phyloP scores from a whole-genome alignment of 2,797 vertebrate species.

The Epinephelus coioides region DNA sequence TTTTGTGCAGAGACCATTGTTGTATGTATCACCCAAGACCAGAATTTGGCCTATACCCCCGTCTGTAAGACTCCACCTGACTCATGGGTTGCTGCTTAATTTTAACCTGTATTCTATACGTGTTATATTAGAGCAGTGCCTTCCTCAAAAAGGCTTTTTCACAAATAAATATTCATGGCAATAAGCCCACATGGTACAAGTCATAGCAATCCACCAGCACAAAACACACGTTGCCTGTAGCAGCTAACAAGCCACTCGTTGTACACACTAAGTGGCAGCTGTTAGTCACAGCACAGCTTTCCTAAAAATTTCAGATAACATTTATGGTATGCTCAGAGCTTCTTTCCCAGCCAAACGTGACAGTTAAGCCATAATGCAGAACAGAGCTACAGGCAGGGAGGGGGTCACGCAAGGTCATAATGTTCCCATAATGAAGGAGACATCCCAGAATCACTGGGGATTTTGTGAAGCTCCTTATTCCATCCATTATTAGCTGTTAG shows the following conservation, averaged over 20 bases:
- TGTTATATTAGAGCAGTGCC: neutral
- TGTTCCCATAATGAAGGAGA: slow-evolving; percentile 41
- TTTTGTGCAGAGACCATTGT: neutral
- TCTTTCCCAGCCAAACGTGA: neutral
- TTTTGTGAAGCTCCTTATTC: slow-evolving; percentile 1
- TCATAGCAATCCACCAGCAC: neutral
- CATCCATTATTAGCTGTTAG: neutral
- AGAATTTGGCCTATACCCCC: neutral
- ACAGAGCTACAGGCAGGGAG: slow-evolving; percentile 9
- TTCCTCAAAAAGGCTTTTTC: neutral
- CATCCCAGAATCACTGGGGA: slow-evolving; percentile 38
- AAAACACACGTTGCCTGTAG: neutral
- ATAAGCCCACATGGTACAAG: neutral
- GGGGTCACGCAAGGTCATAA: slow-evolving; percentile 20
- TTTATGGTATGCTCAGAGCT: no score
- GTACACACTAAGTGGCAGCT: neutral
- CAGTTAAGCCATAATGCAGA: slow-evolving; percentile 31
- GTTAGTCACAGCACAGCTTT: slow-evolving; percentile 11
- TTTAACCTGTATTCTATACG: neutral
- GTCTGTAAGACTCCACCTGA: neutral
- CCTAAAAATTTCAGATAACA: neutral
- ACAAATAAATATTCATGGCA: neutral
- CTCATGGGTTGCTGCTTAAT: neutral
- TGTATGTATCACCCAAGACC: neutral
- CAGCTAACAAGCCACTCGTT: neutral